Evolutionary conservation across 2,888 invertebrate genomes (phyloP).

Genomic region (Cephus spinipes): DNA sequence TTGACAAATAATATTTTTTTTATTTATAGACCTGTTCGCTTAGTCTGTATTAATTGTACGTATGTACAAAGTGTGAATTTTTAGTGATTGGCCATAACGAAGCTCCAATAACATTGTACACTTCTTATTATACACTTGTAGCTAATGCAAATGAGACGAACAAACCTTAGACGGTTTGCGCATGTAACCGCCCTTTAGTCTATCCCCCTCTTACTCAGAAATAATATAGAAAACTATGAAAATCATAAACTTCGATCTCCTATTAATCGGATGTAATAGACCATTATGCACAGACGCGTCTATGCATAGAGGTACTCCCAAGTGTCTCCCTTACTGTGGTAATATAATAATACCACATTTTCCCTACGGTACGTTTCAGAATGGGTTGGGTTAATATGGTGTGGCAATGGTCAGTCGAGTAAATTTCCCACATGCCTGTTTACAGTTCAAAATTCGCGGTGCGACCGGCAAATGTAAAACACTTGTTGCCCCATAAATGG

Average conservation of each 20-base stretch:
- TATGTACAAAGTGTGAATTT: too few species aligned
- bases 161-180: too few species aligned
- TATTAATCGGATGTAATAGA: neutral
- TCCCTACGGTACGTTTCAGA: neutral
- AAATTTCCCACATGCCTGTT: neutral
- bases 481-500: constrained; percentile 30
- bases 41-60: too few species aligned
- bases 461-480: constrained; percentile 3
- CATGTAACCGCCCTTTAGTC: too few species aligned
- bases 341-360: neutral
- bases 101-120: too few species aligned
- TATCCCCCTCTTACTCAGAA: too few species aligned
- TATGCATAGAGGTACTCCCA: neutral
- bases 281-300: neutral
- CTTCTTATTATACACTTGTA: too few species aligned
- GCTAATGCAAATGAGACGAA: too few species aligned
- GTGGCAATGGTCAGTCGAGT: neutral
- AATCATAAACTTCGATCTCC: neutral
- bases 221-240: neutral
- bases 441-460: neutral
- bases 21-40: too few species aligned
- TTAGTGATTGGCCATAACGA: too few species aligned
- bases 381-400: neutral
- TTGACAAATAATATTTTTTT: neutral
- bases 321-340: neutral